Evolutionary conservation across 2,888 invertebrate genomes (phyloP).

Genomic region (Ophonus ardosiacus): DNA sequence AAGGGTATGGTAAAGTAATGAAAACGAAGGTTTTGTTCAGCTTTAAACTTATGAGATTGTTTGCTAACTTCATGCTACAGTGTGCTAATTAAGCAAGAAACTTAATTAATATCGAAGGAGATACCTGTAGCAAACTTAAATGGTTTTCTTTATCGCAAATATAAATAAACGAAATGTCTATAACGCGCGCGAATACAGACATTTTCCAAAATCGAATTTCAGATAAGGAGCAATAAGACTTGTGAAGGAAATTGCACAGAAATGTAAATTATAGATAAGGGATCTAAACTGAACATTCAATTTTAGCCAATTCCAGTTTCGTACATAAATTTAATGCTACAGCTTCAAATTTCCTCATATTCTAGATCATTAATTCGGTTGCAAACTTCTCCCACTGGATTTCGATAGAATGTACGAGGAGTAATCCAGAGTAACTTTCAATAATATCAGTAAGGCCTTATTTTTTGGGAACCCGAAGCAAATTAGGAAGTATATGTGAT

Average conservation of each 20-base stretch:
- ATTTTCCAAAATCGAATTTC: constrained; percentile 55
- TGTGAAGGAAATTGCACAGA: constrained; percentile 53
- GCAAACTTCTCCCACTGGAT: not conserved
- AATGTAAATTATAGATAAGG: constrained; percentile 59
- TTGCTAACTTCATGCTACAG: constrained; percentile 2
- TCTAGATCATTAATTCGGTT: constrained; percentile 22
- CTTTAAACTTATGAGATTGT: constrained; percentile 29
- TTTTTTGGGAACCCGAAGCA: too few species aligned
- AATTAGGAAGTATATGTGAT: too few species aligned
- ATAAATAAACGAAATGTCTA: constrained; percentile 54
- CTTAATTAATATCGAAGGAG: constrained; percentile 52
- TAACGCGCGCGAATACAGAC: constrained; percentile 42
- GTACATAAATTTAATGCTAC: constrained; percentile 46
- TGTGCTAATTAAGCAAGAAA: constrained; percentile 38
- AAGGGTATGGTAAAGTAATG: constrained; percentile 11
- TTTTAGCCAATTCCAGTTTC: constrained; percentile 46
- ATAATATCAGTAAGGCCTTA: not conserved
- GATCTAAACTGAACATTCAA: constrained; percentile 57
- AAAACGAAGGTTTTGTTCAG: constrained; percentile 29
- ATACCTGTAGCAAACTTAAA: constrained; percentile 54
- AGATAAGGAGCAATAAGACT: constrained; percentile 58
- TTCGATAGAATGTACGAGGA: not conserved
- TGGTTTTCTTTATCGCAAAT: constrained; percentile 48
- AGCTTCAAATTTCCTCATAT: constrained; percentile 29
- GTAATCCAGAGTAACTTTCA: not conserved